Evolutionary conservation across 2,113 vertebrate species (phyloP).

Genomic region (Cardinalis cardinalis): DNA sequence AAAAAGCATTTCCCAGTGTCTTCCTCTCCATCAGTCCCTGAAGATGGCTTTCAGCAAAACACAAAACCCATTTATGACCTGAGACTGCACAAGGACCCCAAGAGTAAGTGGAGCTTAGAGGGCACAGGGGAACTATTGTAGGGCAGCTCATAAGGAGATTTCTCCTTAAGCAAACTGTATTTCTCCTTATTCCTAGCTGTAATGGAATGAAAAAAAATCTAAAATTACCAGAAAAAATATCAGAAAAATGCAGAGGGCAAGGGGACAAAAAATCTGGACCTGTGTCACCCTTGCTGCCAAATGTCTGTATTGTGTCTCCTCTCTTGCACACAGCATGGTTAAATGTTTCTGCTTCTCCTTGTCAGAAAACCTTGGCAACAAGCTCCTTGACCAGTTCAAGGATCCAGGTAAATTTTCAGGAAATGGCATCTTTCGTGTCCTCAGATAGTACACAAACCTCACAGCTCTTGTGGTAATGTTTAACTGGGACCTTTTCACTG

Average conservation of each 20-base stretch:
- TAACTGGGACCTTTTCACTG: constrained; percentile 8
- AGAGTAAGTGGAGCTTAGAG: not conserved
- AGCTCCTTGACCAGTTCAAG: not conserved
- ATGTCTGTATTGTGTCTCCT: not conserved
- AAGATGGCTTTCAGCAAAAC: not conserved
- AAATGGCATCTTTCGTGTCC: not conserved
- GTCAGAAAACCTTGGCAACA: not conserved
- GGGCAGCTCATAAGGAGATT: not conserved
- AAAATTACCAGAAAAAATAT: not conserved
- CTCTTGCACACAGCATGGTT: not conserved
- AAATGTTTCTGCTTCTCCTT: not conserved
- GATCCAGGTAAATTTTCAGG: not conserved
- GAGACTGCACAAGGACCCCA: not conserved
- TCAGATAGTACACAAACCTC: not conserved
- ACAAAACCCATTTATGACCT: not conserved
- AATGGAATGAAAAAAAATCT: not conserved
- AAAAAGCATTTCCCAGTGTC: not conserved
- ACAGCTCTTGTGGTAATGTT: not conserved
- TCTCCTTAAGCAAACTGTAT: not conserved
- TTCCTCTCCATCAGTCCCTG: not conserved
- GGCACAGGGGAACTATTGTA: not conserved
- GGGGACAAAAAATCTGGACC: not conserved
- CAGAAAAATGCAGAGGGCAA: not conserved
- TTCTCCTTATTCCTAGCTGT: not conserved
- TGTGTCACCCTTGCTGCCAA: not conserved